A percentile compares a stretch with the other conserved stretches of the same genome.
These are phyloP conservation scores for Spermophilus dauricus DNA, from an alignment of 2,113 vertebrate species.

Conservation along the genomic window DNA sequence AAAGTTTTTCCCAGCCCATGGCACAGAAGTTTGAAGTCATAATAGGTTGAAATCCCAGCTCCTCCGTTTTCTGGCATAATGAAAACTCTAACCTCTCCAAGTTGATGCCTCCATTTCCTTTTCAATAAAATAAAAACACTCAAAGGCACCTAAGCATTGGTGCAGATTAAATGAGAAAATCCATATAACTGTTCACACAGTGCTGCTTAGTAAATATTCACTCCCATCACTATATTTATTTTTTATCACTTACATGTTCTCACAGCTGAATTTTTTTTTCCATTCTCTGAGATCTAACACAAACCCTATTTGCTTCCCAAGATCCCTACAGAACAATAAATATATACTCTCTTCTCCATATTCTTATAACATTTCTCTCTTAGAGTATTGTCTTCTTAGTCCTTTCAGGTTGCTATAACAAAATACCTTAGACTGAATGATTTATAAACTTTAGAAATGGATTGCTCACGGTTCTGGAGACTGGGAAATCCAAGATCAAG, in stretches of 20 bases:
- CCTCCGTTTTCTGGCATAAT: background rate
- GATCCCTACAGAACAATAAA: background rate
- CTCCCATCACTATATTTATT: background rate
- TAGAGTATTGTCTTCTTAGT: background rate
- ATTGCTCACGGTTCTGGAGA: background rate
- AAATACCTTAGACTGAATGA: background rate
- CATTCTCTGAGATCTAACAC: slow-evolving; percentile 41
- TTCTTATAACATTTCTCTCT: background rate
- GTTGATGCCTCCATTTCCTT: background rate
- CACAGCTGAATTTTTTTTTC: background rate
- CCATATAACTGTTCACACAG: background rate
- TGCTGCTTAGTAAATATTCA: background rate
- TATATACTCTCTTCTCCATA: slow-evolving; percentile 22
- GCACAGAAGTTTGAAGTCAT: background rate
- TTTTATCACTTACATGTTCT: background rate
- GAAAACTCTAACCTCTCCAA: background rate
- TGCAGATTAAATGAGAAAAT: background rate
- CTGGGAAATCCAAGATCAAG: background rate
- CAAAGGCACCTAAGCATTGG: background rate
- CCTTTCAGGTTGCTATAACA: background rate
- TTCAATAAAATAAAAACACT: background rate
- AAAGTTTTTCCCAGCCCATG: background rate
- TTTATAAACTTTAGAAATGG: background rate
- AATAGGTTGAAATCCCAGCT: background rate
- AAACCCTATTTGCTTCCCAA: background rate